Evolutionary conservation across 2,797 vertebrate genomes (phyloP).

Genomic region (Podargus strigoides): DNA sequence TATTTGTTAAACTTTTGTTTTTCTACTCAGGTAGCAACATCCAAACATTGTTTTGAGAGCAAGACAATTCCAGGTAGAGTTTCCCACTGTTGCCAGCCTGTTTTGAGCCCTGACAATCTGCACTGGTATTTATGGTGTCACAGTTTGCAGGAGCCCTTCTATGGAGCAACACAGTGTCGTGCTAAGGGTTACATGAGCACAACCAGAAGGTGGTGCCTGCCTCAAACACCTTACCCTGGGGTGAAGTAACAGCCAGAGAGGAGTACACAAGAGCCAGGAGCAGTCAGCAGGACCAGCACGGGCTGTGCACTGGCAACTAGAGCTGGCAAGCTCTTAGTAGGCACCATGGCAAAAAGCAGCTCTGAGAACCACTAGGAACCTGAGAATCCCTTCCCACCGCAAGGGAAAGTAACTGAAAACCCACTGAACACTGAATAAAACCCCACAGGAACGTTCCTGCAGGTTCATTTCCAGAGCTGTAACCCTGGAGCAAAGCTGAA

Average conservation of each 20-base stretch:
- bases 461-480: neutral
- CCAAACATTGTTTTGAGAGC: neutral
- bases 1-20: neutral
- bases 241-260: neutral
- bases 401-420: neutral
- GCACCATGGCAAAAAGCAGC: no score
- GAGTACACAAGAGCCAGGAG: no score
- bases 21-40: neutral
- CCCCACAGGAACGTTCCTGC: neutral
- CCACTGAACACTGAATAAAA: neutral
- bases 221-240: neutral
- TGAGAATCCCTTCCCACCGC: neutral
- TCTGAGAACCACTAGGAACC: neutral
- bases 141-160: neutral
- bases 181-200: no score
- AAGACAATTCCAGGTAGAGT: no score
- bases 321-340: no score
- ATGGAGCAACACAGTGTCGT: rapidly evolving
- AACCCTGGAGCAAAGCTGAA: neutral
- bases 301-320: no score
- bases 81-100: neutral
- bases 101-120: neutral
- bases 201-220: neutral
- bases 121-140: neutral
- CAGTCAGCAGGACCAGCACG: no score